Evolutionary conservation across 1,140 invertebrate genomes (phyloP), one percentile per base, ranked within the genome.

Genomic region (Nasonia longicornis): DNA sequence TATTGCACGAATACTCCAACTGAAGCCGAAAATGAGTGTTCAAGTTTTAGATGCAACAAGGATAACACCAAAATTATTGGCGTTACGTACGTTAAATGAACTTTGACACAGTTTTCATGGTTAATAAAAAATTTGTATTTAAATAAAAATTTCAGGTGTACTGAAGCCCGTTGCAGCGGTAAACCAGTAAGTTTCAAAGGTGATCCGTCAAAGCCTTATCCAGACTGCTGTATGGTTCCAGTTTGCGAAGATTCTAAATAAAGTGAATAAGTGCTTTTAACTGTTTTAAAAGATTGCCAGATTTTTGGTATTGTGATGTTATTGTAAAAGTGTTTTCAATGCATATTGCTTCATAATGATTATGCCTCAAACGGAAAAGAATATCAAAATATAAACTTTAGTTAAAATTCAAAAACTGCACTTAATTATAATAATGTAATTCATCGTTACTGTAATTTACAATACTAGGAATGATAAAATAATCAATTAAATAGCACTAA

Each of bases 151-250:
- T 63, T 12, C 26, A 81, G 80, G 66, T 81, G 80, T 64, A 12
- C 77, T 26, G 77, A 78, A 31, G 42, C 48, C 1, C 77, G 48
- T 10, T 78, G 77, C 10, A 63, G 29, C 12, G 78, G 70, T 42
- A 64, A 79, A 64, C 10, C 66, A 11, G 11, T 72, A 35, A 52
- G 58, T 26, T 63, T 29, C 58, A 78, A 73, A 67, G 52, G 52
- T 14, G 81, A 82, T 35, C 48, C 67, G 0, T 12, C 26, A 16
- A 78, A 77, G 45, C 76, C 81, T 16, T 82, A 78, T 67, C 81
- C 81, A 16, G n/a, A 82, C 2, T 82, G 75, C 52, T 82, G 81
- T 35, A 66, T 35, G 26, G 52, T 71, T 26, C 76, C 81, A 31
- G 35, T 77, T 26, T 81, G 80, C 20, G 75, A 77, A 3, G 74